Base-by-base conservation (phyloP, 2,888 invertebrate genomes). In the Mamestra brassicae region DNA sequence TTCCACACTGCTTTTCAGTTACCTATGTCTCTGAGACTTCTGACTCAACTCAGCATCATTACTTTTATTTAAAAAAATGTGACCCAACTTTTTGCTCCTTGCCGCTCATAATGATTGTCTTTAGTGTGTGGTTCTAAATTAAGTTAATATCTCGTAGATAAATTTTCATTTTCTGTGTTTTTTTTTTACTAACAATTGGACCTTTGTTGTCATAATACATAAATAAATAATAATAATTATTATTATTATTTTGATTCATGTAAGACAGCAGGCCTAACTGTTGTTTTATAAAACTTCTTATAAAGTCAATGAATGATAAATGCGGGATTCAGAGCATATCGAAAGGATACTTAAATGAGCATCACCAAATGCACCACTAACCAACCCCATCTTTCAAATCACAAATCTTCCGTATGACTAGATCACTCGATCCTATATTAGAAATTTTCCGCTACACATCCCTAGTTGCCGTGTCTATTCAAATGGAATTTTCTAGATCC, bases 401-500 rank as follows among this genome's bases (percentile, higher is more conserved):
- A 17, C 54, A 26, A 54, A 50, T 79, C 36, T 65, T 80, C 42
- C 74, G 1, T 42, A 26, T 61, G 42, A 80, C 47, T 74, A 45
- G 15, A 36, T 52, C 34, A 34, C 36, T 62, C 5, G 34, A 34
- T 26, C 45, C 15, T 4, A 57, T 55, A 81, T 68, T 52, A 50
- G 55, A 75, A 81, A 65, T 70, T 80, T 83, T 78, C 54, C 70
- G 17, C 45, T 0, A 64, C 58, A 38, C 76, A 57, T 45, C 76
- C 69, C 66, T 84, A 63, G 15, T 57, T 26, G 55, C 15, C 55
- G 11, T 61, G 57, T 38, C 26, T 26, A 36, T 61, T 68, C 57
- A 70, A 70, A 67, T 71, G 45, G 58, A 81, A 84, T 67, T 71
- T 69, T 84, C 66, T 84, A 77, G 58, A 47, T 57, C 64, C 26